Percentiles rank a stretch among this genome's conserved stretches.
These are phyloP conservation scores for Leptopilina syphax DNA, from an alignment of 2,888 invertebrate genomes.

Conservation along the genomic window DNA sequence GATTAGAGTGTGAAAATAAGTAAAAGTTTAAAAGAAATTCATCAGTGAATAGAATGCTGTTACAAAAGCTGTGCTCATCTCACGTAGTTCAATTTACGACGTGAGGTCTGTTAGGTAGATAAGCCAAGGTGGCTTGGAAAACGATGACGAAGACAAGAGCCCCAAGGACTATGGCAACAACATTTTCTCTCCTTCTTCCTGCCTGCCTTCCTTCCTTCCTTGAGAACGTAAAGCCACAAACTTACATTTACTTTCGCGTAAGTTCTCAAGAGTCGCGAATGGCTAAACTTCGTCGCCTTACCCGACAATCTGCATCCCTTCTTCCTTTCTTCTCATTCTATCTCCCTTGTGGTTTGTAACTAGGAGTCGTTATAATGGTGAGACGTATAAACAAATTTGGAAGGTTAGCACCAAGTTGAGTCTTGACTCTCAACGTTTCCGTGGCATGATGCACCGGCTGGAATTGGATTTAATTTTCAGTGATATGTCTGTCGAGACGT, in stretches of 20 bases:
- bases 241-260: slow-evolving; percentile 21
- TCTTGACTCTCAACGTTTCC: slow-evolving; percentile 24
- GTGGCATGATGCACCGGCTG: slow-evolving; percentile 13
- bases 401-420: slow-evolving; percentile 27
- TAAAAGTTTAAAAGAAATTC: slow-evolving; percentile 11
- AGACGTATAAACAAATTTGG: slow-evolving; percentile 30
- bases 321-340: not conserved
- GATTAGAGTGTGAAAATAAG: not conserved
- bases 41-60: slow-evolving; percentile 1
- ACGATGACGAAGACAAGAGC: slow-evolving; percentile 37
- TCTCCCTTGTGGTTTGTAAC: slow-evolving; percentile 4
- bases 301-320: slow-evolving; percentile 23
- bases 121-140: slow-evolving; percentile 16
- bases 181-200: slow-evolving; percentile 10
- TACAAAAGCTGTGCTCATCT: not conserved
- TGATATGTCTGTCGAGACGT: slow-evolving; percentile 25
- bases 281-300: slow-evolving; percentile 32
- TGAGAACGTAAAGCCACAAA: slow-evolving; percentile 18
- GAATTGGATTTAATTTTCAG: slow-evolving; percentile 41
- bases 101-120: slow-evolving; percentile 26
- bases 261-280: slow-evolving; percentile 34
- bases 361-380: not conserved
- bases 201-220: not conserved
- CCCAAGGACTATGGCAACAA: slow-evolving; percentile 25
- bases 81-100: slow-evolving; percentile 36